Conservation (phyloP, 1,140 invertebrate species). For the Nylanderia fulva region DNA sequence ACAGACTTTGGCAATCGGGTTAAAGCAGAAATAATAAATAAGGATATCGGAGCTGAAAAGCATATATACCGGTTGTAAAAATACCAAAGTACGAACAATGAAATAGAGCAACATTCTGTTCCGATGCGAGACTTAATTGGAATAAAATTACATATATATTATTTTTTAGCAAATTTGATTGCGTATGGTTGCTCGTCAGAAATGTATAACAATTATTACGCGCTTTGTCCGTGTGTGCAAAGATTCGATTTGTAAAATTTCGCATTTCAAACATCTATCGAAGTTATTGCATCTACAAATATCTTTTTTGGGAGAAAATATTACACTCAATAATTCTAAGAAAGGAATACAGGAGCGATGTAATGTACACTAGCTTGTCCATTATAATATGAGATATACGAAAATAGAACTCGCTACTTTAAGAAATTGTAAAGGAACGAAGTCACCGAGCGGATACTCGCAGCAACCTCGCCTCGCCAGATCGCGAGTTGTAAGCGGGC, state of each 20-base stretch:
- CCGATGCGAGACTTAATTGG: not conserved
- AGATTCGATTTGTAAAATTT: not conserved
- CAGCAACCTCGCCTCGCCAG: not conserved
- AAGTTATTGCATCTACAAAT: not conserved
- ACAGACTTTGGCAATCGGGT: not conserved
- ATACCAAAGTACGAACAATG: not conserved
- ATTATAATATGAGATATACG: not conserved
- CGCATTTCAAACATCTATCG: not conserved
- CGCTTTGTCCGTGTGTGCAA: not conserved
- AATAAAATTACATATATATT: not conserved
- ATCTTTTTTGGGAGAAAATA: not conserved
- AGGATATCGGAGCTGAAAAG: not conserved
- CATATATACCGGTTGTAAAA: not conserved
- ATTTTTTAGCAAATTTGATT: not conserved
- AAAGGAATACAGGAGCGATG: not conserved
- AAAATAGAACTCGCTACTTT: not conserved
- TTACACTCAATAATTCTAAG: not conserved
- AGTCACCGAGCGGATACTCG: constrained; percentile 12
- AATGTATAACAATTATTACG: not conserved
- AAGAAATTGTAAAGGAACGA: constrained; percentile 2
- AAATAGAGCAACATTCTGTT: not conserved
- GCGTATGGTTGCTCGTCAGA: not conserved
- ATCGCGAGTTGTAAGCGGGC: constrained; percentile 8
- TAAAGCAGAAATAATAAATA: constrained; percentile 38
- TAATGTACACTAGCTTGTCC: not conserved